Conservation (phyloP, 2,113 vertebrate species). For the Mionectes macconnelli region DNA sequence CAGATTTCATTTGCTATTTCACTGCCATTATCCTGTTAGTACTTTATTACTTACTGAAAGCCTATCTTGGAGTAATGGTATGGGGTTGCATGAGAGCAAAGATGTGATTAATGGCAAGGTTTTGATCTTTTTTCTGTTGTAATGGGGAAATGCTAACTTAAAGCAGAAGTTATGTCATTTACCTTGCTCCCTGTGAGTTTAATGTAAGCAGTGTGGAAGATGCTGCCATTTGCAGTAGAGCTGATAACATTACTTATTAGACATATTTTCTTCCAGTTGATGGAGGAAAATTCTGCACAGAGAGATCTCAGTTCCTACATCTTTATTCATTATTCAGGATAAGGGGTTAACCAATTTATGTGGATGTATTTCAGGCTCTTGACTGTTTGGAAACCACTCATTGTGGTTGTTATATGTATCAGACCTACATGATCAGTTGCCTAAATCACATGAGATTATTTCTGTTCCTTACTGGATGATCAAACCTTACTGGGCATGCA, state of each 20-base stretch:
- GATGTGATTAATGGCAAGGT: slow-evolving; percentile 43
- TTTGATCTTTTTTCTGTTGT: slow-evolving; percentile 33
- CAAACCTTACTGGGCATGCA: not conserved
- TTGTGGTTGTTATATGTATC: not conserved
- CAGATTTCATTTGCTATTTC: slow-evolving; percentile 44
- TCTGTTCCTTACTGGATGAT: not conserved
- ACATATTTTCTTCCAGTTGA: not conserved
- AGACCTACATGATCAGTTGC: not conserved
- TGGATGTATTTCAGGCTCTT: not conserved
- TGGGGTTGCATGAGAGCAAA: slow-evolving; percentile 3
- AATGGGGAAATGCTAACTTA: not conserved
- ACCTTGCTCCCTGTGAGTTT: not conserved
- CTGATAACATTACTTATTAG: not conserved
- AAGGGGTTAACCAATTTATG: not conserved
- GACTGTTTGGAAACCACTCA: not conserved
- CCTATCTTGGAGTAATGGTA: slow-evolving; percentile 25
- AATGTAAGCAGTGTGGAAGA: not conserved
- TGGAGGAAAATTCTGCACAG: not conserved
- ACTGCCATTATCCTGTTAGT: slow-evolving; percentile 54
- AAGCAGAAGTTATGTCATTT: slow-evolving; percentile 34
- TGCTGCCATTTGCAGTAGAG: not conserved
- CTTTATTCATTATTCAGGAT: not conserved
- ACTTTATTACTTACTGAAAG: slow-evolving; percentile 46
- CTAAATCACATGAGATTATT: not conserved
- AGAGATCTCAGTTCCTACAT: not conserved